Evolutionary conservation across 2,888 invertebrate species (phyloP), one percentile per base, ranked within the genome.

Genomic region (Tridacna gigas): DNA sequence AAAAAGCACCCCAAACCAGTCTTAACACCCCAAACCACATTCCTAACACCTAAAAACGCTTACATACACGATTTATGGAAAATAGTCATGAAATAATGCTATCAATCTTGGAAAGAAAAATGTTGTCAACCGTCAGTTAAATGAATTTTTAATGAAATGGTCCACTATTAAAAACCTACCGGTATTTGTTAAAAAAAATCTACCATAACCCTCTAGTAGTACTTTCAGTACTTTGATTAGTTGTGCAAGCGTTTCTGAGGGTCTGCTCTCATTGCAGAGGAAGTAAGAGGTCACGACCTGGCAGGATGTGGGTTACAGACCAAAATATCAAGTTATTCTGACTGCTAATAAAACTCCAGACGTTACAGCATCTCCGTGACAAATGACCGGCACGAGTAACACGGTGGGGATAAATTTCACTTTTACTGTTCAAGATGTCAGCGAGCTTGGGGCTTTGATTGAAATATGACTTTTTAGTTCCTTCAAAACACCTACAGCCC

Each of bases 381-480:
- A 37, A 37, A 37, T 37, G 37, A 37, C 37, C 37, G 25, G 65
- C 25, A 20, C 26, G 1, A 28, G 25, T 28, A 28, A 28, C 28
- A 26, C 26, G 25, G 65, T 15, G 65, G 25, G 65, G 25, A 22
- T 26, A 28, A 65, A 65, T 65, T 65, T 65, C 65, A 65, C 11
- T 65, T 65, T 65, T 28, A 65, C 28, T 65, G 65, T 65, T 65
- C 11, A 65, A 65, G 26, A 28, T 65, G 65, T 65, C 65, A 65
- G 18, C 25, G 0, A 3, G 65, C 15, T 28, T 20, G 15, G 28
- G 65, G 25, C 65, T 28, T 65, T 65, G 65, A 65, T 26, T 65
- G 65, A 65, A 65, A 65, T 65, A 65, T 65, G 65, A 28, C 25
- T 26, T 28, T 28, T 26, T 26, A 65, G 28, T 26, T 65, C 65